Conservation (phyloP, 2,113 vertebrate genomes). For the Manacus vitellinus region DNA sequence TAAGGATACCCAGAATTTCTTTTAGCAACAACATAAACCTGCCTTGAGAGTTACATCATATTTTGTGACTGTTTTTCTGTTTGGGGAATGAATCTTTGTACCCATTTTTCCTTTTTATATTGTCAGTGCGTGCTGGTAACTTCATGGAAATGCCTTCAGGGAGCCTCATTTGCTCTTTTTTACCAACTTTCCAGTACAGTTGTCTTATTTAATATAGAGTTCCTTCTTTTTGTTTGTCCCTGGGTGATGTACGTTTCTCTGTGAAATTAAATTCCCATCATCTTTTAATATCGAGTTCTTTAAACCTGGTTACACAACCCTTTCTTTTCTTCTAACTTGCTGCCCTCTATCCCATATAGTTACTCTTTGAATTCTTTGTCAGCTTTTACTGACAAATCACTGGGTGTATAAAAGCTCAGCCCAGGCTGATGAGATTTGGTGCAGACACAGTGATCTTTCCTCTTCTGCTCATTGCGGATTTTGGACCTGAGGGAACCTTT, state of each 20-base stretch:
- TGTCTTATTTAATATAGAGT: background rate
- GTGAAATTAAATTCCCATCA: background rate
- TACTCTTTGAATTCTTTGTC: background rate
- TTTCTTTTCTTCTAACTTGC: background rate
- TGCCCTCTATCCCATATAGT: background rate
- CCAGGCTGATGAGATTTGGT: background rate
- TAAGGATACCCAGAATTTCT: background rate
- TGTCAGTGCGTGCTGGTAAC: background rate
- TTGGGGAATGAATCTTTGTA: background rate
- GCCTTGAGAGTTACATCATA: background rate
- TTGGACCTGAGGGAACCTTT: background rate
- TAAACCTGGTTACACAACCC: background rate
- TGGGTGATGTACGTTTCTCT: background rate
- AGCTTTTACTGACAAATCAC: background rate
- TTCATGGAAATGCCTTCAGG: background rate
- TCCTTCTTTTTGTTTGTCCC: background rate
- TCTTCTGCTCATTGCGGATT: background rate
- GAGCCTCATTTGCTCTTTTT: background rate
- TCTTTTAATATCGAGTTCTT: background rate
- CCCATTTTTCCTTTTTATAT: background rate
- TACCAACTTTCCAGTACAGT: background rate
- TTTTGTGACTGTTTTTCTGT: background rate
- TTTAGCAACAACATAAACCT: background rate
- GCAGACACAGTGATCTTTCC: background rate
- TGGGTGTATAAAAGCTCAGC: background rate